phyloP scores from a whole-genome alignment of 2,113 vertebrate genomes.

The Dryoscopus gambensis region DNA sequence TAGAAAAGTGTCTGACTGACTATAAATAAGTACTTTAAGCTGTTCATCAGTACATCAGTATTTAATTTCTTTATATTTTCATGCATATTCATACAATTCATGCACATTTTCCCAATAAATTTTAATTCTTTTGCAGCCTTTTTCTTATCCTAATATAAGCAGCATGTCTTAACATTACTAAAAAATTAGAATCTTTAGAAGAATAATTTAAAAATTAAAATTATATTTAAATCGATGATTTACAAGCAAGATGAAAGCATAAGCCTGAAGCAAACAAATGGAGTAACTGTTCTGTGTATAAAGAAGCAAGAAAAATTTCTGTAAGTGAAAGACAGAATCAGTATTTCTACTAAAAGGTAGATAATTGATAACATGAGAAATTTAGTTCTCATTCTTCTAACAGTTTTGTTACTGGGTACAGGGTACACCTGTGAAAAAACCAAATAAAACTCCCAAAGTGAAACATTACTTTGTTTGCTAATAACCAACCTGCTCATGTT shows the following conservation, averaged over 20 bases:
- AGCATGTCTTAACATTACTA: background rate
- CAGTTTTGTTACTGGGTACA: background rate
- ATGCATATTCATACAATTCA: slow-evolving; percentile 17
- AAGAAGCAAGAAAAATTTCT: background rate
- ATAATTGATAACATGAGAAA: background rate
- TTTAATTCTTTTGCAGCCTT: background rate
- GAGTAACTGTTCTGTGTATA: background rate
- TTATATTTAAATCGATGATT: slow-evolving; percentile 10
- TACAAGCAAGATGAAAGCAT: background rate
- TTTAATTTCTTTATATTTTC: background rate
- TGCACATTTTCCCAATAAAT: background rate
- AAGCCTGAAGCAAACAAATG: background rate
- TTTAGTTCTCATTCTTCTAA: background rate
- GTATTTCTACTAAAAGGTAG: background rate
- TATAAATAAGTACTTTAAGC: background rate
- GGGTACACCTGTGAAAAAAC: background rate
- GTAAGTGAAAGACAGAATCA: background rate
- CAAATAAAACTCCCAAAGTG: background rate
- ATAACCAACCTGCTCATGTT: background rate
- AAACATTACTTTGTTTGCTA: background rate
- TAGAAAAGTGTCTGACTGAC: background rate
- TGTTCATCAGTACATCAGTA: background rate
- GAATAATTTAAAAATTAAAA: slow-evolving; percentile 6
- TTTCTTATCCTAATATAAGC: background rate
- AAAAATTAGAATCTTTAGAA: slow-evolving; percentile 15